phyloP scores from a whole-genome alignment of 1,140 invertebrate species.

The Drosophila mayri region DNA sequence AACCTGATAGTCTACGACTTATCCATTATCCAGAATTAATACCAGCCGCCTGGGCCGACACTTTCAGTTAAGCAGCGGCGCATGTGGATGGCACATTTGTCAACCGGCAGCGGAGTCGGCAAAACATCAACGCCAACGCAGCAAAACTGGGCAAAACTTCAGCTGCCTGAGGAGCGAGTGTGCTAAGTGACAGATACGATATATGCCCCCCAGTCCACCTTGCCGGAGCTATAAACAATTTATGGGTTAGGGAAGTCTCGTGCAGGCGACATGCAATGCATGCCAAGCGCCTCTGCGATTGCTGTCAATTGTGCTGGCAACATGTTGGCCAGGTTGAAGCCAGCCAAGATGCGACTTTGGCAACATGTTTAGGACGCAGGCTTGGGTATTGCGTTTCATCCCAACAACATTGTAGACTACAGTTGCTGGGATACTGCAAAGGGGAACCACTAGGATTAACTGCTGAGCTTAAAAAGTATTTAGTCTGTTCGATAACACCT shows the following conservation, averaged over 20 bases:
- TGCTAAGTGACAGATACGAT: conserved; percentile 59
- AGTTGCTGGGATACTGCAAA: not conserved
- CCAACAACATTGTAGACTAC: not conserved
- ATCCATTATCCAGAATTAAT: conserved; percentile 29
- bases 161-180: conserved; percentile 46
- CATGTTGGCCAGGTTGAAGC: conserved; percentile 29
- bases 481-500: not conserved
- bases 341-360: conserved; percentile 9
- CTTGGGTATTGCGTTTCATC: conserved; percentile 8
- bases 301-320: conserved; percentile 70
- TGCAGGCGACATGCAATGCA: conserved; percentile 65
- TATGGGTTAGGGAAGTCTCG: conserved; percentile 76
- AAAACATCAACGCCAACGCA: conserved; percentile 79
- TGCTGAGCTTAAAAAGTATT: not conserved
- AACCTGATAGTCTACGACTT: conserved; percentile 37
- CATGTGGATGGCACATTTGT: conserved; percentile 78
- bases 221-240: conserved; percentile 70
- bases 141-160: conserved; percentile 36
- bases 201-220: conserved; percentile 40
- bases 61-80: conserved; percentile 76
- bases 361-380: conserved; percentile 11
- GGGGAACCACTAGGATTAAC: not conserved
- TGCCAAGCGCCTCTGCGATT: conserved; percentile 80
- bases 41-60: conserved; percentile 45
- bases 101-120: conserved; percentile 76